Base-by-base conservation (phyloP, 2,888 invertebrate species). In the Mesoligia furuncula region DNA sequence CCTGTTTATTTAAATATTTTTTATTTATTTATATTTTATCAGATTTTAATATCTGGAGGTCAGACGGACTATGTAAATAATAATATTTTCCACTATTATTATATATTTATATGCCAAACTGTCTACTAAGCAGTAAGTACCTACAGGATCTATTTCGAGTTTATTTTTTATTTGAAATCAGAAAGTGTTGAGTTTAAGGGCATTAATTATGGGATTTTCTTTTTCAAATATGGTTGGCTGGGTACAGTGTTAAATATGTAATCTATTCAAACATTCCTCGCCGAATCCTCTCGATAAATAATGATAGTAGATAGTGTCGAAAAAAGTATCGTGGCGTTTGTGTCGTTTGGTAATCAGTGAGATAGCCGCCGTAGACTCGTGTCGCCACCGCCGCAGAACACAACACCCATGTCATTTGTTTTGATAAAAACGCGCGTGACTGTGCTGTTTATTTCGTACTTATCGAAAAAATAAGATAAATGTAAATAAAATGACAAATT, bases 261-360 rank as follows among this genome's bases (percentile, higher is more conserved):
- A 42, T 64, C 31, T 78, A 64, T 61, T 59, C 13, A 39, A 64
- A 45, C 54, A 67, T 69, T 73, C 42, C 54, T 64, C 20, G 61
- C 73, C 45, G 65, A 81, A 74, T 64, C 13, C n/a, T 68, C 27
- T 67, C 65, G 81, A 79, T 85, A 81, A 85, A 66, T 62, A 75
- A 54, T 72, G 45, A 62, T 42, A 20, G 71, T 71, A 81, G 83
- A 89, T 86, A 87, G 73, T 77, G 79, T 75, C 48, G 57, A 68
- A 72, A 65, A 75, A 83, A 78, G 42, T 77, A 65, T 73, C 65
- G 73, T 76, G 84, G 81, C 87, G 80, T 66, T 71, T 88, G 81
- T 59, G 73, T 69, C 83, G 66, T 83, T 87, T 80, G 39, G 64
- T 72, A 74, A 65, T 36, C 72, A 76, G 69, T 71, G 24, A 70